Base-by-base conservation (phyloP, 2,797 vertebrate species). In the Pantherophis alleghaniensis region DNA sequence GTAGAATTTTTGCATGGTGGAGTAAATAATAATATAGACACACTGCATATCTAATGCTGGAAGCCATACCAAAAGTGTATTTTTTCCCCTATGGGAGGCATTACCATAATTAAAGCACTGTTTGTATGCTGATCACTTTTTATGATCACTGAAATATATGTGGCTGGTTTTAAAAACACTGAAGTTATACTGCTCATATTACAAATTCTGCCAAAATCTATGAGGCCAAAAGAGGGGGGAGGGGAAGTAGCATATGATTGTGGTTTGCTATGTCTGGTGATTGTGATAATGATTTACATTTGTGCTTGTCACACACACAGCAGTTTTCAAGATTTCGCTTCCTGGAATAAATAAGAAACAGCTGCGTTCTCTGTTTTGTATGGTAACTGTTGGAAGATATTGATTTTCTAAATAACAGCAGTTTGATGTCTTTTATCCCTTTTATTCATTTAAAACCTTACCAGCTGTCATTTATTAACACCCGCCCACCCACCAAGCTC, bases 301-400 rank as follows among this genome's bases (percentile, higher is more conserved):
- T 86, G 47, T n/a, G n/a, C 63, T 86, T 90, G 88, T 63, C 88
- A 90, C 88, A 83, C 74, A 83, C 74, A 86, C 14, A 90, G 74
- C 92, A 92, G 92, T 63, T 86, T 90, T 79, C 88, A 92, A 86
- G 28, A 55, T 90, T 86, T 90, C 11, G 61, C 57, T 90, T 88
- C 66, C 79, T 83, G n/a, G 57, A 55, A 86, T 86, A 92, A 92
- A 92, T 90, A 86, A 86, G 74, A 92, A 92, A 86, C 74, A 86
- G 88, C 91, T 55, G 74, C 61, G 74, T 89, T 86, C 59, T 86
- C 88, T 83, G 69, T 86, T 55, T 92, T 92, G 47, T 92, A 88
- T 90, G 56, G 59, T 66, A 63, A 63, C 88, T 90, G 69, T 86
- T 89, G 56, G 59, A 86, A 86, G 69, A 56, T 90, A 92, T 28